Conservation (phyloP, 2,888 invertebrate genomes). For the Diabrotica balteata region DNA sequence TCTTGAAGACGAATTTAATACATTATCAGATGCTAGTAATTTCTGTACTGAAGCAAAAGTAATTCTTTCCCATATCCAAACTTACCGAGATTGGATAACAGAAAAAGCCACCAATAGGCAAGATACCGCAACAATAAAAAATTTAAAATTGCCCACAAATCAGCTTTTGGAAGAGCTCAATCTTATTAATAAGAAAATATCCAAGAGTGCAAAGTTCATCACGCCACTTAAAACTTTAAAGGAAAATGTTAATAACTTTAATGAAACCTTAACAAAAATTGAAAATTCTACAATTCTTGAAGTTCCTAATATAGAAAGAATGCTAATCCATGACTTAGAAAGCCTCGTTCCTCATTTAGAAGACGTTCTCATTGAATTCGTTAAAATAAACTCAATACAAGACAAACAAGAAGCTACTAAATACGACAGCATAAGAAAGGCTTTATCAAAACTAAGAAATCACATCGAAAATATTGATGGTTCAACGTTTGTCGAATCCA, state of each 20-base stretch:
- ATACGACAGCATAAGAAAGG: conserved; percentile 24
- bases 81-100: conserved; percentile 8
- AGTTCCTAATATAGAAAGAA: conserved; percentile 17
- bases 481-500: conserved; percentile 9
- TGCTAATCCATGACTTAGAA: conserved; percentile 25
- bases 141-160: conserved; percentile 36
- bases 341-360: conserved; percentile 41
- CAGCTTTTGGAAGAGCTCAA: conserved; percentile 43
- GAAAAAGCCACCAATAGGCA: conserved; percentile 17
- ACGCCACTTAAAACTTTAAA: conserved; percentile 46
- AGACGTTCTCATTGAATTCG: conserved; percentile 43
- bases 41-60: conserved; percentile 1
- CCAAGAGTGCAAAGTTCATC: conserved; percentile 33
- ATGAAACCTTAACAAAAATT: conserved; percentile 53
- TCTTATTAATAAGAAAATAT: conserved; percentile 34
- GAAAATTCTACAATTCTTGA: conserved; percentile 47
- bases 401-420: conserved; percentile 29
- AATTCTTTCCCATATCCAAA: conserved; percentile 1
- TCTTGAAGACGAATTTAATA: background rate
- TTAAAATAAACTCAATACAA: conserved; percentile 45
- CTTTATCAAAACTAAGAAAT: conserved; percentile 28
- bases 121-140: conserved; percentile 28
- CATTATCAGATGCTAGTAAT: background rate
- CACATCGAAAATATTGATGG: conserved; percentile 36
- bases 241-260: conserved; percentile 59